These are phyloP conservation scores for Hystrix brachyura DNA, from an alignment of 2,113 vertebrate genomes.

Conservation along the genomic window DNA sequence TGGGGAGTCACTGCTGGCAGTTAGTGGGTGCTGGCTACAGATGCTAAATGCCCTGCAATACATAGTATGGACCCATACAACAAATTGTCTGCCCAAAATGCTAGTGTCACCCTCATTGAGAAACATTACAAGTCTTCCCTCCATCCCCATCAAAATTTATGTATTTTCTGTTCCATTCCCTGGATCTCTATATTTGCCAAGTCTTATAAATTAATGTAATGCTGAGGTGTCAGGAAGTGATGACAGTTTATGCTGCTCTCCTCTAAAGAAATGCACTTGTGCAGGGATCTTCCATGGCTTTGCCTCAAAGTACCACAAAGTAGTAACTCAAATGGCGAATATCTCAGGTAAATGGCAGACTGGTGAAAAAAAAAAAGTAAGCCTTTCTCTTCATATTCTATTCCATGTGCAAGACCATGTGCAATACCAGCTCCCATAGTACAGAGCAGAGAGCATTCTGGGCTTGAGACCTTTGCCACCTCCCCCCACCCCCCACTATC, in stretches of 20 bases:
- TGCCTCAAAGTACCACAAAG: not conserved
- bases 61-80: not conserved
- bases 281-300: not conserved
- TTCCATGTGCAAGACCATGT: not conserved
- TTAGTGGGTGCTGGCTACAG: slow-evolving; percentile 1
- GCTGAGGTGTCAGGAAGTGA: not conserved
- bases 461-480: slow-evolving; percentile 16
- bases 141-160: not conserved
- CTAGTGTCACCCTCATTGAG: not conserved
- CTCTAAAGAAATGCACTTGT: slow-evolving; percentile 41
- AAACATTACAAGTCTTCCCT: not conserved
- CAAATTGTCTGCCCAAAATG: not conserved
- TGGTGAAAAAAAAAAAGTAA: not conserved
- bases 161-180: not conserved
- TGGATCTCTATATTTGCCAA: slow-evolving; percentile 13
- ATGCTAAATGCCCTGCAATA: not conserved
- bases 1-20: not conserved
- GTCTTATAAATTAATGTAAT: slow-evolving; percentile 9
- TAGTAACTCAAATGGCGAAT: not conserved
- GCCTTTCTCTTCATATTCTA: not conserved
- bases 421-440: not conserved
- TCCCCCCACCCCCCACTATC: not conserved
- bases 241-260: not conserved
- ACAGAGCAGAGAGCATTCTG: slow-evolving; percentile 40
- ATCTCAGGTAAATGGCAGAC: not conserved